These are phyloP conservation scores for Passer montanus DNA, from an alignment of 2,113 vertebrate species.

Conservation along the genomic window DNA sequence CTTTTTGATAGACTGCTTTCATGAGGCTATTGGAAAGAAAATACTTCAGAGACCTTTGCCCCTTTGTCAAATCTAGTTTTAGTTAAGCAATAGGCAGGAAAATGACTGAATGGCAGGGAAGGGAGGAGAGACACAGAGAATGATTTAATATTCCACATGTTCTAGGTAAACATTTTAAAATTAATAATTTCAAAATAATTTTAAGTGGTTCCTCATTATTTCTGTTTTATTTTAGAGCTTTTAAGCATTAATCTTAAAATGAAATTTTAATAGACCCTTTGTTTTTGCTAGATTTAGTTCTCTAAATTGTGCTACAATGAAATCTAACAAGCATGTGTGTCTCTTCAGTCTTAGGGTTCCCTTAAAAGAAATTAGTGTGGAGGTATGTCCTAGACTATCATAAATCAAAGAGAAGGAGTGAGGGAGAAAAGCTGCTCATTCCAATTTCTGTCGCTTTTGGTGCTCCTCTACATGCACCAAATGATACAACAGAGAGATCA, in stretches of 20 bases:
- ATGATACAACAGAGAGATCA: neutral
- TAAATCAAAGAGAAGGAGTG: neutral
- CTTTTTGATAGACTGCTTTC: neutral
- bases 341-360: neutral
- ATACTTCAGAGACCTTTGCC: neutral
- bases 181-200: neutral
- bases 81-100: neutral
- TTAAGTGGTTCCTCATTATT: neutral
- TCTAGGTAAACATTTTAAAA: neutral
- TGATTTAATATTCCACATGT: neutral
- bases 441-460: neutral
- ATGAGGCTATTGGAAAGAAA: neutral
- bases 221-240: neutral
- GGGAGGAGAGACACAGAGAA: neutral
- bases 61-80: neutral
- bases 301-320: neutral
- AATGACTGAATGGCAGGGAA: neutral
- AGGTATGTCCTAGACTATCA: neutral
- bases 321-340: neutral
- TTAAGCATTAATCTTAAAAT: neutral
- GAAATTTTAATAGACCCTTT: neutral
- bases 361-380: neutral
- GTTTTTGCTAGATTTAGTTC: neutral
- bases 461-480: neutral
- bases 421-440: neutral